phyloP scores from a whole-genome alignment of 1,140 invertebrate species.

The Orius insidiosus region DNA sequence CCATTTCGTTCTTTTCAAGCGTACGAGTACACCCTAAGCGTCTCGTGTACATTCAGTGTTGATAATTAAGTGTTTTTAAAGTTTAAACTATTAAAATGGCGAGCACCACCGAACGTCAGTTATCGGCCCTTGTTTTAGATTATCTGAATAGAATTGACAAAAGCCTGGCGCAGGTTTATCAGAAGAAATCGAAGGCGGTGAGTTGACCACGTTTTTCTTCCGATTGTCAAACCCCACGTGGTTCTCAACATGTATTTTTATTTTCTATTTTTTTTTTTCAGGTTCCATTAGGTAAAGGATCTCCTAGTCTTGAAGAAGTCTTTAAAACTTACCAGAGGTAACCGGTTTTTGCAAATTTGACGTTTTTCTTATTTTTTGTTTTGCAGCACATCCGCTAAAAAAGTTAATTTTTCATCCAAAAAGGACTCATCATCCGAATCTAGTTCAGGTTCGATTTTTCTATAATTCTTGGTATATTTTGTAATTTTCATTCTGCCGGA shows the following conservation, averaged over 20 bases:
- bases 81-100: slow-evolving; percentile 3
- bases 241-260: background rate
- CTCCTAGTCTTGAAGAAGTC: slow-evolving; percentile 4
- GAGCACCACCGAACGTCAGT: background rate
- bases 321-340: slow-evolving; percentile 9
- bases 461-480: background rate
- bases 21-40: background rate
- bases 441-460: background rate
- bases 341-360: too few species aligned
- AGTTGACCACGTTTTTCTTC: slow-evolving; percentile 10
- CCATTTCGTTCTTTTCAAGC: too few species aligned
- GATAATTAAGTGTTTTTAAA: background rate
- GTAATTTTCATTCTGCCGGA: background rate
- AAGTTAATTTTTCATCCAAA: background rate
- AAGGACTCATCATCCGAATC: background rate
- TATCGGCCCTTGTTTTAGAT: slow-evolving; percentile 15
- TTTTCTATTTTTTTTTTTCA: slow-evolving; percentile 6
- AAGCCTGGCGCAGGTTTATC: slow-evolving; percentile 18
- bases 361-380: slow-evolving; percentile 40
- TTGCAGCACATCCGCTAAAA: slow-evolving; percentile 20
- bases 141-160: slow-evolving; percentile 16
- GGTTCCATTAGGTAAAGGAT: slow-evolving; percentile 9
- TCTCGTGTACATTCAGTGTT: background rate
- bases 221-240: too few species aligned
- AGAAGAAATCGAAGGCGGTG: slow-evolving; percentile 20